phyloP scores from a whole-genome alignment of 2,888 invertebrate genomes.

The Pecten maximus region DNA sequence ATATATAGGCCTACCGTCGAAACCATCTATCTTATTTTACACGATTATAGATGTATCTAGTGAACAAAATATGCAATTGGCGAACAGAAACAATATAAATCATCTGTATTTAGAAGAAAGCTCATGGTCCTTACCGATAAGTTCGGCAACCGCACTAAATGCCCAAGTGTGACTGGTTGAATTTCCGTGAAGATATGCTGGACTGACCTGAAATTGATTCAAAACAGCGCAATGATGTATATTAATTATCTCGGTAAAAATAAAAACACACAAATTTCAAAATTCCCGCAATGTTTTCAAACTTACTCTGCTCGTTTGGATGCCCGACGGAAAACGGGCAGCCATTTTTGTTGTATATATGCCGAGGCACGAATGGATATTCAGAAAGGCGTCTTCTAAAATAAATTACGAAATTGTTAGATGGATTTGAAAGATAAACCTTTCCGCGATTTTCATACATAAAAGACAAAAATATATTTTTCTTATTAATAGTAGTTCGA shows the following conservation, averaged over 20 bases:
- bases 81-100: not conserved
- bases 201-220: slow-evolving; percentile 70
- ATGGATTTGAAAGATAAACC: not conserved
- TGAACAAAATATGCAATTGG: not conserved
- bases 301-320: slow-evolving; percentile 48
- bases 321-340: slow-evolving; percentile 38
- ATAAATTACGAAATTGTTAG: not conserved
- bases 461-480: not conserved
- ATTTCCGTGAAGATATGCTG: slow-evolving; percentile 80
- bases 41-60: too few relatives aligned
- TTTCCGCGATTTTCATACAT: not conserved
- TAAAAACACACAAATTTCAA: not conserved
- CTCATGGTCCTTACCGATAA: slow-evolving; percentile 73
- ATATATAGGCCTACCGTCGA: too few relatives aligned
- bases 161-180: slow-evolving; percentile 80
- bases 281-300: slow-evolving; percentile 26
- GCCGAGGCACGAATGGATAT: not conserved
- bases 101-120: not conserved
- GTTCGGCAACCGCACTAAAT: slow-evolving; percentile 81
- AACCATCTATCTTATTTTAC: too few relatives aligned
- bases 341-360: slow-evolving; percentile 8
- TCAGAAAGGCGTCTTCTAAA: not conserved
- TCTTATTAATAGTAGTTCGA: not conserved
- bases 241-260: not conserved
- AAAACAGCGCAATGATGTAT: not conserved